Conservation (phyloP, 1,140 invertebrate genomes). For the Drosophila ironensis region DNA sequence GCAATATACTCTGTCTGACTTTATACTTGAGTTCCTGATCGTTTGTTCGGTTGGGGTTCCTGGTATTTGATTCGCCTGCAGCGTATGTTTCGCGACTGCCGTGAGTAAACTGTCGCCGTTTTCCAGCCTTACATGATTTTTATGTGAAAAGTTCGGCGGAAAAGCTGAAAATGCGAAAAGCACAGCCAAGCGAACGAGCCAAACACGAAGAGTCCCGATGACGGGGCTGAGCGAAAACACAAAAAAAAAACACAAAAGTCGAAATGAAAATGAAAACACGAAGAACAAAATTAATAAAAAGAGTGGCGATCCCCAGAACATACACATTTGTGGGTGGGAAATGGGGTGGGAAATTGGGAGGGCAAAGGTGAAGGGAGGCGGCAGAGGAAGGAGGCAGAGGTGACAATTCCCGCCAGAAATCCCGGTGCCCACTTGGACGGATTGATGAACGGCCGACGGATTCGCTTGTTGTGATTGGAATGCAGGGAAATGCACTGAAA, state of each 20-base stretch:
- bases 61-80: slow-evolving; percentile 31
- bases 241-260: background rate
- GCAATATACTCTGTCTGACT: background rate
- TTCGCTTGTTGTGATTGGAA: background rate
- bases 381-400: background rate
- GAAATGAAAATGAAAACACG: too few relatives aligned
- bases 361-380: background rate
- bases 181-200: slow-evolving; percentile 4
- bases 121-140: slow-evolving; percentile 81
- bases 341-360: background rate
- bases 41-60: background rate
- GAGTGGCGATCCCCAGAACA: background rate
- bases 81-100: slow-evolving; percentile 70
- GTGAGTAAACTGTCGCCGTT: slow-evolving; percentile 80
- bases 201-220: slow-evolving; percentile 25
- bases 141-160: slow-evolving; percentile 71
- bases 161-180: slow-evolving; percentile 57
- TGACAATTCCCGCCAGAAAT: background rate
- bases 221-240: background rate
- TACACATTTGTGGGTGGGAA: too few relatives aligned
- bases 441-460: slow-evolving; percentile 3
- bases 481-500: background rate
- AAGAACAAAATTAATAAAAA: background rate
- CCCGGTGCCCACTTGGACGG: slow-evolving; percentile 6
- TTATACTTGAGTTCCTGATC: background rate